Evolutionary conservation across 2,888 invertebrate genomes (phyloP).

Genomic region (Ganaspis brasiliensis): DNA sequence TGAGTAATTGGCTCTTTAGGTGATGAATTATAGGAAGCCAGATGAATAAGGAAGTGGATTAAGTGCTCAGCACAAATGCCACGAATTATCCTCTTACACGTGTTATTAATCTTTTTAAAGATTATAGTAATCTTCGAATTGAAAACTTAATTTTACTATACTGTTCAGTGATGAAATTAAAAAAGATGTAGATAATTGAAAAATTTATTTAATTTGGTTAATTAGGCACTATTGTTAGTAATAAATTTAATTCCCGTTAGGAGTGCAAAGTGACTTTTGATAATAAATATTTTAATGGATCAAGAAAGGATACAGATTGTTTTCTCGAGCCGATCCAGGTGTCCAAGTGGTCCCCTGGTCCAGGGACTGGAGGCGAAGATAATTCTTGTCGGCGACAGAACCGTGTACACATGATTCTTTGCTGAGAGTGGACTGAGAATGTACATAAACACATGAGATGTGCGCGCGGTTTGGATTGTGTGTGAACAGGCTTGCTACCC

Average conservation of each 20-base stretch:
- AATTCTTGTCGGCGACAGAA: constrained; percentile 69
- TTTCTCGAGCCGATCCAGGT: constrained; percentile 50
- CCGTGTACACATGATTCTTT: constrained; percentile 73
- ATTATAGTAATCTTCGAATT: no score
- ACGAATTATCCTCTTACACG: no score
- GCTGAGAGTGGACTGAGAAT: constrained; percentile 62
- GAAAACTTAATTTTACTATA: no score
- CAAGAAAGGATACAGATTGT: constrained; percentile 15
- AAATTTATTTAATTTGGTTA: no score
- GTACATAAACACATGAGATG: constrained; percentile 58
- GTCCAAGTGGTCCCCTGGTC: constrained; percentile 56
- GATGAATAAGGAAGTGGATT: background rate
- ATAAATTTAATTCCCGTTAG: no score
- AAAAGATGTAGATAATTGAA: no score
- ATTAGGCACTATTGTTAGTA: no score
- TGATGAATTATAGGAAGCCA: background rate
- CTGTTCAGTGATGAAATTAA: no score
- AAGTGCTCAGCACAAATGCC: background rate
- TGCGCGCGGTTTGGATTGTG: constrained; percentile 55
- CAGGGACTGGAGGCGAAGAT: constrained; percentile 64
- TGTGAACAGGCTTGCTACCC: constrained; percentile 61
- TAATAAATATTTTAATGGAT: background rate
- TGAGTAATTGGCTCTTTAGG: constrained; percentile 8
- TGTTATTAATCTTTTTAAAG: no score
- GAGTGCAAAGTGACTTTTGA: no score